Percentiles rank a stretch among this genome's conserved stretches.
Conservation (phyloP, 2,113 vertebrate species). For the Sylvia atricapilla region DNA sequence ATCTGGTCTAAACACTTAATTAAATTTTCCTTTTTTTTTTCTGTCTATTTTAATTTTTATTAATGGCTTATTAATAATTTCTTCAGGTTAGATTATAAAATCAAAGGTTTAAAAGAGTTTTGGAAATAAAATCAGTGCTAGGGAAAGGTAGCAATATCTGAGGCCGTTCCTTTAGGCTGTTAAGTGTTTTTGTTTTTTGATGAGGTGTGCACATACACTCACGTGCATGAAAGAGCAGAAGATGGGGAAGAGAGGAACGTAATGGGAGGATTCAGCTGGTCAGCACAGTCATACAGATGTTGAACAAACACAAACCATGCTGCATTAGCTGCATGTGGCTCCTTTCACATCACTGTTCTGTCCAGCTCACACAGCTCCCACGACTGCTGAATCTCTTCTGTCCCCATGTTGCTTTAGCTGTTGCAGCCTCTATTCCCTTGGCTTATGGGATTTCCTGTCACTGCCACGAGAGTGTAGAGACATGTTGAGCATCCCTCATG, state of each 20-base stretch:
- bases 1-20: not conserved
- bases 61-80: not conserved
- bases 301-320: not conserved
- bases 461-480: accelerated
- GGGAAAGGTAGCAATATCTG: not conserved
- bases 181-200: not conserved
- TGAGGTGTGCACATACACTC: not conserved
- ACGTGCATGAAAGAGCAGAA: not conserved
- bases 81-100: not conserved
- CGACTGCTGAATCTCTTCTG: not conserved
- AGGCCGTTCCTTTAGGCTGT: not conserved
- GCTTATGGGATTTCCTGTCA: accelerated
- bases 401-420: not conserved
- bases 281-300: not conserved
- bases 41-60: not conserved
- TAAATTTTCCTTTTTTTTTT: not conserved
- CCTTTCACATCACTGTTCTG: not conserved
- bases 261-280: not conserved
- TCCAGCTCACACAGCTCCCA: not conserved
- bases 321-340: not conserved
- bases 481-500: too few species aligned
- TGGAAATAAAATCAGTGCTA: not conserved
- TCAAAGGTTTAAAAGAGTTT: not conserved
- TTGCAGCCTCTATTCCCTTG: not conserved
- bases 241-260: not conserved